Evolutionary conservation across 2,797 vertebrate genomes (phyloP), one percentile per base, ranked within the genome.

Genomic region (Okamejei kenojei): DNA sequence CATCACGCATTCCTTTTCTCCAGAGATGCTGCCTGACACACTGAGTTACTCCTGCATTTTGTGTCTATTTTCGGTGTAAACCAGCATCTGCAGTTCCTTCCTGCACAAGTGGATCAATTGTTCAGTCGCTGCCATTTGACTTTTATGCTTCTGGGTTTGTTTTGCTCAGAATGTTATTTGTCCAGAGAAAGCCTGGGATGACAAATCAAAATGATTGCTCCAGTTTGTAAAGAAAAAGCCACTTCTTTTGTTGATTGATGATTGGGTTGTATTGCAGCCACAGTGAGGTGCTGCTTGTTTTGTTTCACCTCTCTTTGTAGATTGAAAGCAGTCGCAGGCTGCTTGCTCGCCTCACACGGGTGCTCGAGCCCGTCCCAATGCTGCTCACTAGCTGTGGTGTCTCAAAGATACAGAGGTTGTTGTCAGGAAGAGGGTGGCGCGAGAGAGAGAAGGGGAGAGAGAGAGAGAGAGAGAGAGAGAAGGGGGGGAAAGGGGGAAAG

Each of bases 401-500:
- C 15, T 17, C 35, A 79, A 81, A 19, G 65, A 17, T 68, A 13
- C 17, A 19, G 7, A 17, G 32, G 63, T 35, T 38, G 65, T 61
- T 29, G 38, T 35, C 77, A 35, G 94, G 93, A 26, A 73, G 71
- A 94, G n/a, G 61, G 8, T 8, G 29, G 10, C 9, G 65, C 0
- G 73, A 45, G 35, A 35, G 90, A 68, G 38, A 91, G 79, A 35
- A 94, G 93, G 23, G 61, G 76, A 95, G 26, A 93, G 73, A 74
- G 19, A 10, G 81, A 80, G 78, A 4, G 7, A 58, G 10, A 54
- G 45, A 29, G 54, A 82, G 54, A 58, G 21, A 82, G 9, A 58
- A 38, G 38, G 1, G 38, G 1, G 38, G 1, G 38, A 38, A 1
- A 38, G 38, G 38, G 38, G 1, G 38, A 38, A 1, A 38, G 38